Base-by-base conservation (phyloP, 2,888 invertebrate species). In the Enoplolaimus lenunculus region DNA sequence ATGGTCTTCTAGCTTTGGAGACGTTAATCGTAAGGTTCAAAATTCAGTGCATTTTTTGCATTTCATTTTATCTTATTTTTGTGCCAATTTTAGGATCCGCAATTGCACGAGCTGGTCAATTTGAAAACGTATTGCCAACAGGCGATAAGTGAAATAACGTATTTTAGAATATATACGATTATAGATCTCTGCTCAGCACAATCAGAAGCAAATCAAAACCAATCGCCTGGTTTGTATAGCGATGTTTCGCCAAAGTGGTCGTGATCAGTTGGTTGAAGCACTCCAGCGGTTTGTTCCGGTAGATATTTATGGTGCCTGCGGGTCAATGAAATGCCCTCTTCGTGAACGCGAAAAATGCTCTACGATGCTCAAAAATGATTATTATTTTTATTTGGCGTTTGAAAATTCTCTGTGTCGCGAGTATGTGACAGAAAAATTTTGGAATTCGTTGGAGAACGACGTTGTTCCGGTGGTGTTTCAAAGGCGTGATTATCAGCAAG, bases 391-490 rank as follows among this genome's bases (percentile, higher is more conserved):
- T 33, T 35, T 73, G 21, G 69, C 73, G 16, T 64, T 73, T n/a
- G 79, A 79, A 72, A 79, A 79, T 73, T 76, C 76, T 30, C 74
- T 79, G 70, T 79, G 79, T 73, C 72, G 74, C 26, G 79, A 80
- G 62, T 80, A 80, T 72, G 74, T 77, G 28, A 79, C 79, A 1
- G 79, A 79, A 69, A 79, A 79, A 72, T 73, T 80, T 26, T 80
- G 79, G 79, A 35, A 70, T 21, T 75, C 76, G 26, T 3, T 70
- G 30, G 34, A 69, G 2, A 2, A 68, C 26, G 60, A 59, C 34
- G 34, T 71, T 16, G 67, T 72, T 1, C 69, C 71, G 3, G 60
- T 71, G 26, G 71, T 72, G 2, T 30, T 72, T 45, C 7, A 21
- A 45, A 7, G 45, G 21, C 7, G 21, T 7, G 45, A 45, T 21